Conservation (phyloP, 2,113 vertebrate species). For the Notiomystis cincta region DNA sequence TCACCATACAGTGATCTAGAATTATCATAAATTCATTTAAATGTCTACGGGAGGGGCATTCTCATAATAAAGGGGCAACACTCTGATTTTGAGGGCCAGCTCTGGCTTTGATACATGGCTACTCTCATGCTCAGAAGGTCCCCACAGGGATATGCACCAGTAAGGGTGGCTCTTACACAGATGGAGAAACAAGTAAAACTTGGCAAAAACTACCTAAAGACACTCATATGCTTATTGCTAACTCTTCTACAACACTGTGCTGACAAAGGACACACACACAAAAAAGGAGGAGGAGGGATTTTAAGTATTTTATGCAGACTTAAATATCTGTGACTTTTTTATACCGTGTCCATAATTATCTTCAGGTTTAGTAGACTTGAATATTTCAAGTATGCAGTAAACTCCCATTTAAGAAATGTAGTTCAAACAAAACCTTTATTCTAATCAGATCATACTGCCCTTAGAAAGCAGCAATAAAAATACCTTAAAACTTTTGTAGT, state of each 20-base stretch:
- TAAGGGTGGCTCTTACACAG: background rate
- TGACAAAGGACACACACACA: background rate
- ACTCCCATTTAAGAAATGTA: background rate
- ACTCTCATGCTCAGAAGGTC: background rate
- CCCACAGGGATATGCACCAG: fast-evolving
- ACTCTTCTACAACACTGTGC: background rate
- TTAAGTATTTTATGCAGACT: background rate
- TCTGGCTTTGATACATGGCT: background rate
- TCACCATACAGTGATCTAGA: background rate
- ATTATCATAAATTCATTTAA: background rate
- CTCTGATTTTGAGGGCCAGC: background rate
- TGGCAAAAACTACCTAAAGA: background rate
- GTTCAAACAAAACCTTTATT: background rate
- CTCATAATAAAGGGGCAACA: background rate
- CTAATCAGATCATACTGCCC: background rate
- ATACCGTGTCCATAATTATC: background rate
- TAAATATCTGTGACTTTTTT: background rate
- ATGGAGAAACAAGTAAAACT: background rate
- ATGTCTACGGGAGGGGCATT: background rate
- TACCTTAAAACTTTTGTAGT: background rate
- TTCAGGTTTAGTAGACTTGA: background rate
- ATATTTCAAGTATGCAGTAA: background rate
- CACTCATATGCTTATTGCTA: background rate
- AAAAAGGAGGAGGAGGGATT: background rate
- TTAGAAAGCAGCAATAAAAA: background rate